These are phyloP conservation scores for Carduelis carduelis DNA, from an alignment of 2,797 vertebrate species.

Conservation along the genomic window DNA sequence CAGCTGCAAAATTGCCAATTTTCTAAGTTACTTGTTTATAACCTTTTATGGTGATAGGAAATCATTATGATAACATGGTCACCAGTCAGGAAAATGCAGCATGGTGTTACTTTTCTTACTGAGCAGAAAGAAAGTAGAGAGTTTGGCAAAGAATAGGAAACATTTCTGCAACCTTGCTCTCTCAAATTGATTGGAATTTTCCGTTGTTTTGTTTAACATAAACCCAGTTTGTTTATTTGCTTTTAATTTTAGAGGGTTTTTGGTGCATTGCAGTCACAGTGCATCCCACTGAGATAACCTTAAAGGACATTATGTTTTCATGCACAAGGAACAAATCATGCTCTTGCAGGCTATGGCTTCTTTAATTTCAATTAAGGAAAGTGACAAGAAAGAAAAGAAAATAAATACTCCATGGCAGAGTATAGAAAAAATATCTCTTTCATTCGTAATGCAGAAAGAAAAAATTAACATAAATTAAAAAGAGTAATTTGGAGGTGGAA, in stretches of 20 bases:
- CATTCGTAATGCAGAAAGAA: not conserved
- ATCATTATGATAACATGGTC: not conserved
- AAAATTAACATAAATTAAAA: not conserved
- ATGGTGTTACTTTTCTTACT: not conserved
- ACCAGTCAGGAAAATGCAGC: not conserved
- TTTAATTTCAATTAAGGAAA: slow-evolving; percentile 6
- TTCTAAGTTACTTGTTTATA: not conserved
- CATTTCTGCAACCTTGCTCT: not conserved
- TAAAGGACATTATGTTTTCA: not conserved
- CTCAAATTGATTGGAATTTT: not conserved
- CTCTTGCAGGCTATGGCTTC: not conserved
- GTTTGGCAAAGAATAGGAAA: not conserved
- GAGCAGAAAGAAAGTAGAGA: not conserved
- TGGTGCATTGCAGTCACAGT: slow-evolving; percentile 34
- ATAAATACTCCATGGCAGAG: not conserved
- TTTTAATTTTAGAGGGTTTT: slow-evolving; percentile 5
- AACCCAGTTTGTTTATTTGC: not conserved
- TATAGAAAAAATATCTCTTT: not conserved
- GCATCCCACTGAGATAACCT: slow-evolving; percentile 4
- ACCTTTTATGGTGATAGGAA: not conserved
- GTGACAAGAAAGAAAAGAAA: not conserved
- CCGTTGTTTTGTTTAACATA: not conserved
- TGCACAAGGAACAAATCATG: not conserved
- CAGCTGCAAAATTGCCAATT: not conserved
- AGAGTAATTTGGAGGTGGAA: not conserved